Conservation (phyloP, 2,113 vertebrate genomes). For the Catharus minimus region DNA sequence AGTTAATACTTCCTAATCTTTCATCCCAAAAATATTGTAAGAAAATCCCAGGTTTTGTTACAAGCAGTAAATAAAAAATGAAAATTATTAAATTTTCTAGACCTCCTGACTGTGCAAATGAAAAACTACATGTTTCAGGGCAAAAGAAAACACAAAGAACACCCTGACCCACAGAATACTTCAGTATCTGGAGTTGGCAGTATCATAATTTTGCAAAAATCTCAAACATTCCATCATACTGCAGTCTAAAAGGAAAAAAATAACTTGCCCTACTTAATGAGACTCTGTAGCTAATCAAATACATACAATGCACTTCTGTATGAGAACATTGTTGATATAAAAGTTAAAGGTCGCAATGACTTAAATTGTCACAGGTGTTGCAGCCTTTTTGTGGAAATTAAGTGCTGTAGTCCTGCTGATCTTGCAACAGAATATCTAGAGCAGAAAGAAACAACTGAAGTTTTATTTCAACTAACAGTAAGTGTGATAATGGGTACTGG, state of each 20-base stretch:
- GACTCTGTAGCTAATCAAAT: background rate
- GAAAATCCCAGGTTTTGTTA: background rate
- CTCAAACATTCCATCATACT: background rate
- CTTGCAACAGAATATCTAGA: conserved; percentile 3
- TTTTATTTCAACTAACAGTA: background rate
- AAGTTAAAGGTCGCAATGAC: background rate
- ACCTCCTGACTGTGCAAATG: background rate
- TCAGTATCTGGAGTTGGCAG: background rate
- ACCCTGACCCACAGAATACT: rapidly evolving
- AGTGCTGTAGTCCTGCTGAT: background rate
- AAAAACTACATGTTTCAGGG: background rate
- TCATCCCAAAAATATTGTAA: background rate
- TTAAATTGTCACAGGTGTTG: background rate
- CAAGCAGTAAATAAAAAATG: background rate
- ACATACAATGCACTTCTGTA: background rate
- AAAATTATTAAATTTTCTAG: background rate
- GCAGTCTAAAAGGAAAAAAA: background rate
- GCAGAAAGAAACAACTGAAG: background rate
- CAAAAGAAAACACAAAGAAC: background rate
- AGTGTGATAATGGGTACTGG: background rate
- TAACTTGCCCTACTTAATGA: background rate
- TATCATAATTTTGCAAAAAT: background rate
- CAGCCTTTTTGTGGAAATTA: background rate
- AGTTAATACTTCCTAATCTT: background rate
- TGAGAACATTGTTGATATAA: background rate